These are phyloP conservation scores for Molossus alvarezi DNA, from an alignment of 2,797 vertebrate species.

Conservation along the genomic window DNA sequence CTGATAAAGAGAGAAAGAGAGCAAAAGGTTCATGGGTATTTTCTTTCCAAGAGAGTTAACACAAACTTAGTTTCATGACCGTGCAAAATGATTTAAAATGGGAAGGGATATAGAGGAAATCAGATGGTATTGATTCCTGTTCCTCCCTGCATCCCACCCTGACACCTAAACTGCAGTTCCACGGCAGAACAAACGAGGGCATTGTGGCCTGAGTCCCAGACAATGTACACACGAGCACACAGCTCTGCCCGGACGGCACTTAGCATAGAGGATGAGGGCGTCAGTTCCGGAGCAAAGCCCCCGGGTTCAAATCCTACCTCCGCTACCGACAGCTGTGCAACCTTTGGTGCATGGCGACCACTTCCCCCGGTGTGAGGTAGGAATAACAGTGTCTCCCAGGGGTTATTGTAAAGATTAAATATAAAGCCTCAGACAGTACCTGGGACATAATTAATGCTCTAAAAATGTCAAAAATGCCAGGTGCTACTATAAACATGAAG, in stretches of 20 bases:
- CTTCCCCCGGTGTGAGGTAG: background rate
- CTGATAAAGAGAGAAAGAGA: background rate
- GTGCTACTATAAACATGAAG: background rate
- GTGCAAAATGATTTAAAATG: background rate
- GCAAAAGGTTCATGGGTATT: background rate
- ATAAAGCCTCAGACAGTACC: background rate
- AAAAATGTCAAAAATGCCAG: background rate
- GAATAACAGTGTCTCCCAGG: rapidly evolving
- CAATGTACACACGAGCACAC: background rate
- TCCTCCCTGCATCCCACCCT: background rate
- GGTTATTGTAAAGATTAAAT: background rate
- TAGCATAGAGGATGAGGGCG: background rate
- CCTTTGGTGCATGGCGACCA: too few relatives aligned
- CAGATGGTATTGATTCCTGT: background rate
- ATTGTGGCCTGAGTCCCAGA: background rate
- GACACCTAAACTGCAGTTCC: background rate
- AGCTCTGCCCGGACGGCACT: background rate
- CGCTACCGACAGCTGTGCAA: rapidly evolving
- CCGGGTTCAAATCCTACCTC: background rate
- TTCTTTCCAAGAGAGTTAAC: background rate
- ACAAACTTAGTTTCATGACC: background rate
- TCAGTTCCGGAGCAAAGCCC: background rate
- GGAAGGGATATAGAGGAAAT: background rate
- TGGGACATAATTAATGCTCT: background rate
- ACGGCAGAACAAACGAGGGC: rapidly evolving